Base-by-base conservation (phyloP, 1,140 invertebrate species). In the Ostrea edulis region DNA sequence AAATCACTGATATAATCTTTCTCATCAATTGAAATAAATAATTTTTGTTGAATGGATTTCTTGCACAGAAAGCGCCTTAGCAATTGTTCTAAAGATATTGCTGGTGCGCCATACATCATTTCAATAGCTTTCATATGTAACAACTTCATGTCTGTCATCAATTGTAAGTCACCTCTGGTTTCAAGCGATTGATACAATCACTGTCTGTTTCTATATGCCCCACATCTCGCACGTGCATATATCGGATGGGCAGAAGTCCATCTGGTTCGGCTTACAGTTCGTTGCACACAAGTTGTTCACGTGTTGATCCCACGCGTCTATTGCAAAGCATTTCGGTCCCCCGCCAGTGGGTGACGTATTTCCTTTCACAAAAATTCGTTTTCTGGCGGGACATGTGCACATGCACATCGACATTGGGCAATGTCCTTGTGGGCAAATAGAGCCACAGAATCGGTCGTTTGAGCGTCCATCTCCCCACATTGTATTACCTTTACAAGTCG, bases 381-480 rank as follows among this genome's bases (percentile, higher is more conserved):
- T 54, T 4, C 52, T 14, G 5, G 82, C 25, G 5, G 91, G 87
- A 58, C 91, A 92, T 35, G 87, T 84, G 25, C 91, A 92, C 17
- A 88, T 55, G 88, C 91, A 92, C 22, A 91, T 22, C 20, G 86
- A 82, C 25, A 85, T 71, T 5, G 91, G 91, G 62, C 91, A 92
- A 22, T 87, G 52, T 22, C 90, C 90, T 8, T 82, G 86, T n/a
- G 87, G 86, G 55, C 91, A 92, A 25, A 89, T 84, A 20, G 88
- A 84, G 17, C 81, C 35, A 85, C 91, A 92, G 25, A 87, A 92
- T 29, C 88, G 87, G 25, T 91, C 90, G 84, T 90, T 90, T n/a
- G 85, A 81, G 17, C 82, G 82, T 29, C 85, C 55, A 20, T 85
- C 68, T 53, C 44, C 84, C 88, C 68, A 88, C 77, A 88, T 29